A percentile compares a stretch with the other conserved stretches of the same genome.
Conservation (phyloP, 2,888 invertebrate species). For the Mechanitis messenoides region DNA sequence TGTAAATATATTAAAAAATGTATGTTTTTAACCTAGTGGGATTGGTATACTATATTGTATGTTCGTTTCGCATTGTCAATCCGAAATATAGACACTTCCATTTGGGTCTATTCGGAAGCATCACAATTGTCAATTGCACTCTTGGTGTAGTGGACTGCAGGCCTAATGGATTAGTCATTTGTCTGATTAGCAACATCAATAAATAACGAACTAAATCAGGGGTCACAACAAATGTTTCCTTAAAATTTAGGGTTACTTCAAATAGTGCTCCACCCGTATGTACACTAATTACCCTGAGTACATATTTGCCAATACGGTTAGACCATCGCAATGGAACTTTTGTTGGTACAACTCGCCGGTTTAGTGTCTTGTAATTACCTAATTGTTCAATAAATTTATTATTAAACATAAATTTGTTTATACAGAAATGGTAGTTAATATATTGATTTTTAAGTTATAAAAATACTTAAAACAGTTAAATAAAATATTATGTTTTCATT, state of each 20-base stretch:
- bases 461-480: background rate
- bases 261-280: conserved; percentile 49
- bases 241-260: conserved; percentile 60
- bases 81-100: conserved; percentile 43
- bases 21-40: conserved; percentile 16
- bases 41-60: conserved; percentile 19
- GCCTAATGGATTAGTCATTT: conserved; percentile 74
- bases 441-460: background rate
- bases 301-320: conserved; percentile 47
- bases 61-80: conserved; percentile 25
- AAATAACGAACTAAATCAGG: conserved; percentile 59
- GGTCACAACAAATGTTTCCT: conserved; percentile 65
- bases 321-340: background rate
- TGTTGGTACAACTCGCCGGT: background rate
- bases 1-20: background rate
- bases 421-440: too few species aligned
- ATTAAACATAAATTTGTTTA: too few species aligned
- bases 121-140: background rate
- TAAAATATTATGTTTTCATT: background rate
- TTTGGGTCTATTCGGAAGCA: conserved; percentile 44
- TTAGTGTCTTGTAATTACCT: background rate
- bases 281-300: conserved; percentile 63
- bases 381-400: background rate
- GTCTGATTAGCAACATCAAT: conserved; percentile 72
- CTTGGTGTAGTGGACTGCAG: conserved; percentile 39